Evolutionary conservation across 2,888 invertebrate species (phyloP).

Genomic region (Palloptera scutellata): DNA sequence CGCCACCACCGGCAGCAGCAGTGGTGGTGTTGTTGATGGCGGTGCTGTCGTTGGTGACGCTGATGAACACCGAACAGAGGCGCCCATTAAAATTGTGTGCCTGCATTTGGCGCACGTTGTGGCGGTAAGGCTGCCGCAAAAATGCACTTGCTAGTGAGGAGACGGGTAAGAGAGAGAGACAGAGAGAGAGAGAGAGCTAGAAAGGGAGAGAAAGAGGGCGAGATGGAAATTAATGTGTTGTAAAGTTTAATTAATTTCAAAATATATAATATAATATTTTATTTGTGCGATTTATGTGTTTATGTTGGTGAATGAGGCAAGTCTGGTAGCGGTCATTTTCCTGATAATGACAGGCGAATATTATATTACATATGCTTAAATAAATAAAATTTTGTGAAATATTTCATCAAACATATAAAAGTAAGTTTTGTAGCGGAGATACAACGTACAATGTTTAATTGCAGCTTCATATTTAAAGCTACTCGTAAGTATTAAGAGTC

Average conservation of each 20-base stretch:
- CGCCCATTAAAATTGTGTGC: neutral
- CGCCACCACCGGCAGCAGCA: conserved; percentile 28
- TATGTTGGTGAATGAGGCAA: neutral
- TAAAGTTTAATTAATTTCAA: conserved; percentile 57
- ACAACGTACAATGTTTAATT: no score
- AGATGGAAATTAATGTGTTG: conserved; percentile 55
- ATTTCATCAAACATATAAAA: neutral
- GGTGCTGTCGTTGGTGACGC: conserved; percentile 6
- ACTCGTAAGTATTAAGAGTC: no score
- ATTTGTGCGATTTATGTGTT: conserved; percentile 38
- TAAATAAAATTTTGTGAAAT: neutral
- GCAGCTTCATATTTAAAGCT: no score
- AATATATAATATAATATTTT: conserved; percentile 46
- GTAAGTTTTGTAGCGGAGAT: no score
- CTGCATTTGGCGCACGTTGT: no score
- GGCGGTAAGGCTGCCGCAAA: no score
- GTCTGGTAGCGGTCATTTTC: conserved; percentile 5
- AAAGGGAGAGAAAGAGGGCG: conserved; percentile 1
- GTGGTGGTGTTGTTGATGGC: conserved; percentile 16
- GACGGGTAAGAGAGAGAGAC: no score
- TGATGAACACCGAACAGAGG: neutral
- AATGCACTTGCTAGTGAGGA: neutral
- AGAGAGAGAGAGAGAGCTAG: no score
- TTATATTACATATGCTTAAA: neutral
- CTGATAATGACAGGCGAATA: neutral